Evolutionary conservation across 53 echinoderm and acorn worm species (phyloP).

Genomic region (Henricia sp.): DNA sequence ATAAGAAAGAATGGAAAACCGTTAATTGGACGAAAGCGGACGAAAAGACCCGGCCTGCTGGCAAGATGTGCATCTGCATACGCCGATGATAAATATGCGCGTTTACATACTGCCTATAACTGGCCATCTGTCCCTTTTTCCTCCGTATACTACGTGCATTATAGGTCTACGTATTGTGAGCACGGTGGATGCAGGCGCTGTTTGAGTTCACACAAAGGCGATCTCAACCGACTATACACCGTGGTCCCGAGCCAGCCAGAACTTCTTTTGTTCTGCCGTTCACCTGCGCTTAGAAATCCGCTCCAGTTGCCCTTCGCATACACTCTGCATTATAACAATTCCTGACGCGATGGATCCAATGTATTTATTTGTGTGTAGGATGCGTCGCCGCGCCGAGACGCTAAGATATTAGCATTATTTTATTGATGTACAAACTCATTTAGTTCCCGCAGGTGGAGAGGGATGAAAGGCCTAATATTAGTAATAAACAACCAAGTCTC

Average conservation of each 20-base stretch:
- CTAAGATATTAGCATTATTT: too few relatives aligned
- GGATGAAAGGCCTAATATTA: too few relatives aligned
- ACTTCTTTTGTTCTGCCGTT: conserved; percentile 51
- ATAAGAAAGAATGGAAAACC: conserved; percentile 9
- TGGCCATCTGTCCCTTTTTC: conserved; percentile 46
- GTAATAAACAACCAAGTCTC: too few relatives aligned
- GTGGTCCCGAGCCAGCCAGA: conserved; percentile 1
- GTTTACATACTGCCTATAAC: conserved; percentile 51
- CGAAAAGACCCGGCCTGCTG: conserved; percentile 21
- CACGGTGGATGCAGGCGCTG: conserved; percentile 22
- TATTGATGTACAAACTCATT: too few relatives aligned
- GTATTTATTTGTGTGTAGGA: too few relatives aligned
- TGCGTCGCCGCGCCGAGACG: too few relatives aligned
- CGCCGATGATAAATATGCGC: conserved; percentile 51
- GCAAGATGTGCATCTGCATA: conserved; percentile 53
- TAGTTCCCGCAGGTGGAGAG: too few relatives aligned
- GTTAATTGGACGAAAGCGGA: conserved; percentile 57
- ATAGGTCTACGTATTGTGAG: background rate
- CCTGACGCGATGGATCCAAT: too few relatives aligned
- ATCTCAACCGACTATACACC: background rate
- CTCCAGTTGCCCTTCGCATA: background rate
- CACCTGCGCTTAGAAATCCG: conserved; percentile 46
- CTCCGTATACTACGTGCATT: background rate
- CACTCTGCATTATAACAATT: too few relatives aligned
- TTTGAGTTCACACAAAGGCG: conserved; percentile 55